These are phyloP conservation scores for Alectura lathami DNA, from an alignment of 2,113 vertebrate genomes.

Conservation along the genomic window DNA sequence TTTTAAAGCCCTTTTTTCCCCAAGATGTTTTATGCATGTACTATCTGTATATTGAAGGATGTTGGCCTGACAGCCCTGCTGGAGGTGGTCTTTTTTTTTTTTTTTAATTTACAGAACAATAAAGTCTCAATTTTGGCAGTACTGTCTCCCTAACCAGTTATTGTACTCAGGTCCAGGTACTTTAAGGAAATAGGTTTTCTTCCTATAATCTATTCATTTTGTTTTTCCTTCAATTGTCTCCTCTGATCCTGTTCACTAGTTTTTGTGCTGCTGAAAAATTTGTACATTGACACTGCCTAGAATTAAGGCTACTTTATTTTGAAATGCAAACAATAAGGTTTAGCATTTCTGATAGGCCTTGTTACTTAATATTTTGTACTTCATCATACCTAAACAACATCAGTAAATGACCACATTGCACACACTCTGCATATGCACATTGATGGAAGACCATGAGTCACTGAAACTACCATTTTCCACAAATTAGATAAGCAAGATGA, in stretches of 20 bases:
- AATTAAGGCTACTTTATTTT: background rate
- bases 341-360: background rate
- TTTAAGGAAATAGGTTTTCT: background rate
- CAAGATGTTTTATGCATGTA: background rate
- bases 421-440: background rate
- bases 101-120: background rate
- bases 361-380: background rate
- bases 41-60: background rate
- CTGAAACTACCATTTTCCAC: background rate
- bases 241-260: background rate
- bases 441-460: rapidly evolving
- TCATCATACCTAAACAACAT: rapidly evolving
- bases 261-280: background rate
- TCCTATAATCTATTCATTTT: background rate
- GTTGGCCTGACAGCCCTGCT: background rate
- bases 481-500: background rate
- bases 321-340: background rate
- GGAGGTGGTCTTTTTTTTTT: background rate
- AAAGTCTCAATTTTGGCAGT: background rate
- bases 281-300: background rate
- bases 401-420: background rate
- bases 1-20: background rate
- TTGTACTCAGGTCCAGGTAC: background rate
- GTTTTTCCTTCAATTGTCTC: background rate
- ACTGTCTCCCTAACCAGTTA: background rate